A percentile compares a stretch with the other conserved stretches of the same genome.
Conservation (phyloP, 2,888 invertebrate species). For the Podabrus alpinus region DNA sequence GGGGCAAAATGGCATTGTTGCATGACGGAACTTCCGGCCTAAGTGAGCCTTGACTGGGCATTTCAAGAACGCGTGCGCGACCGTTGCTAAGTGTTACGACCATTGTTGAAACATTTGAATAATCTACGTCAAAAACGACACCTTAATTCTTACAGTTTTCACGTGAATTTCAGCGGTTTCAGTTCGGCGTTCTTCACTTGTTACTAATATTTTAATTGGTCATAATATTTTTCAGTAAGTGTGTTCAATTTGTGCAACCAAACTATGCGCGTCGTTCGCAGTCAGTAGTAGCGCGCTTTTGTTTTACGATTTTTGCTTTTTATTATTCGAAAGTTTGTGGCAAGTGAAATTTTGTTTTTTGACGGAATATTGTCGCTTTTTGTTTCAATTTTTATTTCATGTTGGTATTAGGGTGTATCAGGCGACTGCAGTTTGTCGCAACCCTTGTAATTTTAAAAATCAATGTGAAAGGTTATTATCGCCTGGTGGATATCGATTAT, state of each 20-base stretch:
- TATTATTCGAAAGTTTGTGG: not conserved
- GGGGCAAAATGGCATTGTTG: conserved; percentile 52
- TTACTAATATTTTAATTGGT: not conserved
- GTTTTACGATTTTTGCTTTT: not conserved
- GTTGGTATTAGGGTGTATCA: conserved; percentile 1
- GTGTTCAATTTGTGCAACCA: not conserved
- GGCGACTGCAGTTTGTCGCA: not conserved
- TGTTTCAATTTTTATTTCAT: not conserved
- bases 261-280: conserved; percentile 5
- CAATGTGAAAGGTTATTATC: conserved; percentile 51
- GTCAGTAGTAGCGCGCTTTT: not conserved
- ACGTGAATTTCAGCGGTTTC: conserved; percentile 54
- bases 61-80: conserved; percentile 48
- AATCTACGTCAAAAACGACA: conserved; percentile 51
- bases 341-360: not conserved
- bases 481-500: conserved; percentile 46
- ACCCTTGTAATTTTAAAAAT: conserved; percentile 41
- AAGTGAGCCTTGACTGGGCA: conserved; percentile 50
- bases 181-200: conserved; percentile 41
- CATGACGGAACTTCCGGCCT: conserved; percentile 55
- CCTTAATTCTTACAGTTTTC: conserved; percentile 53
- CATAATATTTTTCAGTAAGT: not conserved
- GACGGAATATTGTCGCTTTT: not conserved
- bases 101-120: conserved; percentile 55
- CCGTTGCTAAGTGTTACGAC: conserved; percentile 52